Evolutionary conservation across 2,888 invertebrate species (phyloP), one percentile per base, ranked within the genome.

Genomic region (Drosophila limbata): DNA sequence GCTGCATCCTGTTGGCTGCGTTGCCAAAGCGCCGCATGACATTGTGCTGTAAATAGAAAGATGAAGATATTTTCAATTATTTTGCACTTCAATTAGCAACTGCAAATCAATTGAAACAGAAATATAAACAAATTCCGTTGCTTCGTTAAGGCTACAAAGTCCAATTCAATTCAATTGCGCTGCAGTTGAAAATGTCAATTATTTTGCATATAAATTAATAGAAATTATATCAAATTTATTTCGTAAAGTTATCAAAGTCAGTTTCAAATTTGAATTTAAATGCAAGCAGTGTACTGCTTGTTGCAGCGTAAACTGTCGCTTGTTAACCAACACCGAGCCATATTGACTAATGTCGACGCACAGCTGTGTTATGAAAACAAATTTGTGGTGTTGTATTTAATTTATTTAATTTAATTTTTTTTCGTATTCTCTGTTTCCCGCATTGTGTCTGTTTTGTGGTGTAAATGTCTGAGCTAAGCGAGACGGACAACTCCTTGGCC

Each of bases 261-360:
- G 51, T 55, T 59, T 62, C 17, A 11, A 56, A 9, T 45, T 70
- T 2, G 6, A 44, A 60, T 60, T 53, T 2, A 19, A 72, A 75
- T 39, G 31, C 4, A 28, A 31, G 11, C 2, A 13, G 25, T 40
- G 45, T 63, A 35, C 52, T 61, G 53, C 48, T 48, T 11, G 8
- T 48, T 6, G 21, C 25, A 10, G 10, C n/a, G 15, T n/a, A 39
- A 39, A 4, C 17, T 21, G 0, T 10, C 2, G 9, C n/a, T 0
- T 13, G 45, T 59, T 75, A 48, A 6, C 47, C 77, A 75, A 77
- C 75, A 75, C 75, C 73, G 37, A 6, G 4, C 25, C 21, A 11
- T 25, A 11, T 25, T 19, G 10, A 10, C 31, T 1, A 0, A 1
- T 37, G 40, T 13, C 21, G 13, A 40, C 53, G 13, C 13, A 55